phyloP scores from a whole-genome alignment of 1,140 invertebrate genomes.

The fruit fly (Drosophila melanogaster) region DNA sequence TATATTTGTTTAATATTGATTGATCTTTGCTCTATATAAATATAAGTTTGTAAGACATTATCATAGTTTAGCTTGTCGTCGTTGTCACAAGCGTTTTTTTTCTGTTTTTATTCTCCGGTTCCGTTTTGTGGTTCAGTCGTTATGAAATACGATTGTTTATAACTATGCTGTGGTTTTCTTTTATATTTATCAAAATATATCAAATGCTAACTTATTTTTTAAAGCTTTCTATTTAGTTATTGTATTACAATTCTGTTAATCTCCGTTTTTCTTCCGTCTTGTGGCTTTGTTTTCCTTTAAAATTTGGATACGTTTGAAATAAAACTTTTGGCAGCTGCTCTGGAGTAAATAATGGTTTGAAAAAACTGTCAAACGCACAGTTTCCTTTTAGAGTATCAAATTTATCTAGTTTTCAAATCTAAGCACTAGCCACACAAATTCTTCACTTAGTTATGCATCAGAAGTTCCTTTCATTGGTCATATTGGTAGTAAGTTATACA shows the following conservation, averaged over 20 bases:
- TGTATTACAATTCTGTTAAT: slow-evolving; percentile 68
- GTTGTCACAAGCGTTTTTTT: slow-evolving; percentile 27
- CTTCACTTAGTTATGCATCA: slow-evolving; percentile 15
- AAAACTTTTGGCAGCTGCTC: slow-evolving; percentile 71
- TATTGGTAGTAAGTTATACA: background rate
- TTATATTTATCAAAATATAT: slow-evolving; percentile 74
- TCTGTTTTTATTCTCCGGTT: slow-evolving; percentile 15
- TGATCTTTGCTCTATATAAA: slow-evolving; percentile 18
- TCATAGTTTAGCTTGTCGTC: slow-evolving; percentile 5
- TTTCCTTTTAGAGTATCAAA: slow-evolving; percentile 39
- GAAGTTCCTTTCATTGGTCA: slow-evolving; percentile 25
- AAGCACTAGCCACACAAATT: slow-evolving; percentile 37
- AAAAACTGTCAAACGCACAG: slow-evolving; percentile 17
- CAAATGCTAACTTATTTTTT: slow-evolving; percentile 78
- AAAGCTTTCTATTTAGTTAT: slow-evolving; percentile 81
- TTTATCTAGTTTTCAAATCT: slow-evolving; percentile 63
- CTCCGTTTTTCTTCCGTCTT: slow-evolving; percentile 10
- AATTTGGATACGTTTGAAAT: slow-evolving; percentile 37
- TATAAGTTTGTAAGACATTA: slow-evolving; percentile 31
- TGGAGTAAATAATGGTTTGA: slow-evolving; percentile 30
- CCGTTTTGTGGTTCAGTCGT: slow-evolving; percentile 54
- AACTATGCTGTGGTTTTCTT: slow-evolving; percentile 50
- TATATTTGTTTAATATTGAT: slow-evolving; percentile 14
- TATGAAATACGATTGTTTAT: slow-evolving; percentile 61
- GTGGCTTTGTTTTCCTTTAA: slow-evolving; percentile 20